phyloP scores from a whole-genome alignment of 1,140 invertebrate species.

The Tetragonula clypearis region DNA sequence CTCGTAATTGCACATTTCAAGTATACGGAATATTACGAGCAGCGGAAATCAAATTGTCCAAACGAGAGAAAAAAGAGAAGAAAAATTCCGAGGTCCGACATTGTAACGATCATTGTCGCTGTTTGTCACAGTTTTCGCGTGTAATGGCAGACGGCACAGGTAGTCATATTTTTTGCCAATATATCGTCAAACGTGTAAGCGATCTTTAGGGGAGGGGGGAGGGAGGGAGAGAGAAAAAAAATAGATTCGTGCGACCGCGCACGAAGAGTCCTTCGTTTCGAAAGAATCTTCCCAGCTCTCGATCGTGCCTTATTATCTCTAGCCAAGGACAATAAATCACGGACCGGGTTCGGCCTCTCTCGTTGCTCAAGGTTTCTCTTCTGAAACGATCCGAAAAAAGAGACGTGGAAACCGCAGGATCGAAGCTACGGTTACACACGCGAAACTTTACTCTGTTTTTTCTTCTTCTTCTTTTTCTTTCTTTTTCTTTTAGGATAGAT shows the following conservation, averaged over 20 bases:
- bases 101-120: not conserved
- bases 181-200: constrained; percentile 41
- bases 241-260: constrained; percentile 50
- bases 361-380: constrained; percentile 59
- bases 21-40: not conserved
- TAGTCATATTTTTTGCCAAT: not conserved
- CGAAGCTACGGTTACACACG: constrained; percentile 53
- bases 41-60: not conserved
- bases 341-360: constrained; percentile 50
- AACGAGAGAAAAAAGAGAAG: not conserved
- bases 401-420: constrained; percentile 59
- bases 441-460: constrained; percentile 50
- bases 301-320: constrained; percentile 66
- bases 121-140: not conserved
- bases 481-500: constrained; percentile 17
- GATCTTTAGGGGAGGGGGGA: not conserved
- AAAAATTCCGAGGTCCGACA: not conserved
- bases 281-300: constrained; percentile 62
- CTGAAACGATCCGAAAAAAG: constrained; percentile 58
- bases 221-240: not conserved
- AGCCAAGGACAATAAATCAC: constrained; percentile 68
- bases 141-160: not conserved
- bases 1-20: constrained; percentile 32
- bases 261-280: constrained; percentile 57
- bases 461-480: too few relatives aligned